A percentile compares a stretch with the other conserved stretches of the same genome.
Conservation (phyloP, 2,888 invertebrate genomes). For the Apamea crenata region DNA sequence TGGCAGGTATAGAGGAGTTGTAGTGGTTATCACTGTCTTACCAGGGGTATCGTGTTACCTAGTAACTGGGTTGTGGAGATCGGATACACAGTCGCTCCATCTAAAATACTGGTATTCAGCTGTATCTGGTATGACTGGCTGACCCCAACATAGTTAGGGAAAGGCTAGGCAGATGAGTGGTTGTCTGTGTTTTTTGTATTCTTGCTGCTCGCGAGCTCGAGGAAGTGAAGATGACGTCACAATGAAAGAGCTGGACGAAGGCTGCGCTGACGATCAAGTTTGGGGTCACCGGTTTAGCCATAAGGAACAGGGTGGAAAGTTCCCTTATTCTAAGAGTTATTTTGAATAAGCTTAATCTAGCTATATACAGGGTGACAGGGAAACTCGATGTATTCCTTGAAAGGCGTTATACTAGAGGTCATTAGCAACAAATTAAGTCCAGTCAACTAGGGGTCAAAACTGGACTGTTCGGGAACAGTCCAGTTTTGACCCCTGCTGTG, state of each 20-base stretch:
- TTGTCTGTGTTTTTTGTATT: not conserved
- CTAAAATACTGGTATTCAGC: not conserved
- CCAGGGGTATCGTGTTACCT: not conserved
- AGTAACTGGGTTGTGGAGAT: not conserved
- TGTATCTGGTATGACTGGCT: not conserved
- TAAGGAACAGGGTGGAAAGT: not conserved
- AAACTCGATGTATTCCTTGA: no score
- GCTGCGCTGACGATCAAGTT: not conserved
- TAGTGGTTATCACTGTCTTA: not conserved
- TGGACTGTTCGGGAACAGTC: no score
- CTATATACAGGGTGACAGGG: not conserved
- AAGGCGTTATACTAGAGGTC: no score
- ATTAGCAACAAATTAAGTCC: no score
- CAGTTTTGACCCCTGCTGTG: no score
- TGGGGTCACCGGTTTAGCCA: not conserved
- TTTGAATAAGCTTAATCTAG: not conserved
- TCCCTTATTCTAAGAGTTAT: not conserved
- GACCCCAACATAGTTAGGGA: not conserved
- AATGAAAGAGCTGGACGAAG: not conserved
- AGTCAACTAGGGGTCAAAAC: no score
- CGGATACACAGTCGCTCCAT: not conserved
- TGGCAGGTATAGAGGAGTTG: not conserved
- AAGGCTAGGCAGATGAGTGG: not conserved
- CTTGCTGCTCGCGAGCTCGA: not conserved
- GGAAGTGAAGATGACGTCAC: not conserved